Base-by-base conservation (phyloP, 2,888 invertebrate genomes). In the Hedya salicella region DNA sequence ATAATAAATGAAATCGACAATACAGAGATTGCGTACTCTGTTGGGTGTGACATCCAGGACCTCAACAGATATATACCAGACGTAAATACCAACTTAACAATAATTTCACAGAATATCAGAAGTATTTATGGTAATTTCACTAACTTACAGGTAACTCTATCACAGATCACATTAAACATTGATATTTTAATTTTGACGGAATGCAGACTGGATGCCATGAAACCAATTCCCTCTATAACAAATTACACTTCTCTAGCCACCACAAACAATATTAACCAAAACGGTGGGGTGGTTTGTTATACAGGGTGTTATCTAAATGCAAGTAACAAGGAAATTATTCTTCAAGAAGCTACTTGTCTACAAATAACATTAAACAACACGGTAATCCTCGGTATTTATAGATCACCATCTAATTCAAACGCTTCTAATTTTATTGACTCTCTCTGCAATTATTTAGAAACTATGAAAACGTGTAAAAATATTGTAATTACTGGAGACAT, bases 101-200 rank as follows among this genome's bases (percentile, higher is more conserved):
- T 49, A 13, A 25, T 49, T 25, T n/a, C 49, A n/a, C 49, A 49
- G n/a, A 49, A 49, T 25, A 49, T 49, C n/a, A 49, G 49, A 25
- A 49, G 49, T 25, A 49, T 49, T 49, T 49, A 49, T 19, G 21
- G 49, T 13, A 49, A 49, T 4, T 49, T 49, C 25, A n/a, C 49
- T 6, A 30, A 49, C 14, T 14, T 25, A 8, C 30, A 25, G 14
- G 14, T 30, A 30, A 49, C 49, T 30, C 1, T 49, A 25, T 49
- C 49, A 2, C 14, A 30, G 14, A 14, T 49, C n/a, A 25, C 25
- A 13, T 13, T 49, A 3, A 30, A 25, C 14, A 30, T 49, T 30
- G 25, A 49, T 9, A 14, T 49, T 6, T 49, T 30, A 49, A 49
- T 49, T 25, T 14, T 49, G 14, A 49, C 49, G n/a, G 30, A 49